phyloP scores from a whole-genome alignment of 2,797 vertebrate genomes.

The Manis crassicaudata region DNA sequence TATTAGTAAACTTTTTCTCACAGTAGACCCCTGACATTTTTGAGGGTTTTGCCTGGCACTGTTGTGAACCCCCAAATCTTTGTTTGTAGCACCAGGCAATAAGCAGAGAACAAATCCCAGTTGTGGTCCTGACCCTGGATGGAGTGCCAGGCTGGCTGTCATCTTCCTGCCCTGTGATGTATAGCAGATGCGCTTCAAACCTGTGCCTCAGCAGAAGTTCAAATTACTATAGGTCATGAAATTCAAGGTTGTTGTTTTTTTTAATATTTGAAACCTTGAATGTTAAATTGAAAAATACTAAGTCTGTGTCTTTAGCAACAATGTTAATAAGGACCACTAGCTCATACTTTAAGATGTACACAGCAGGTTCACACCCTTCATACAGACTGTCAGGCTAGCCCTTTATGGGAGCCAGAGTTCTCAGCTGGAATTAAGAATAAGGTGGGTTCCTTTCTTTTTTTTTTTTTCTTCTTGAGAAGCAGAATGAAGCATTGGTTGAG shows the following conservation, averaged over 20 bases:
- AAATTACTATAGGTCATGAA: not conserved
- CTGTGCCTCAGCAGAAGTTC: not conserved
- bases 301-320: not conserved
- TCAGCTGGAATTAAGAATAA: not conserved
- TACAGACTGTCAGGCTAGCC: not conserved
- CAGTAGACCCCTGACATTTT: not conserved
- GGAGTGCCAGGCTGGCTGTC: not conserved
- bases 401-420: not conserved
- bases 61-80: not conserved
- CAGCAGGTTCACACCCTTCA: not conserved
- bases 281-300: not conserved
- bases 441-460: not conserved
- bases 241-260: not conserved
- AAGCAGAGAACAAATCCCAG: not conserved
- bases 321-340: not conserved
- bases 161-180: not conserved
- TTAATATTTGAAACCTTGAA: conserved; percentile 27
- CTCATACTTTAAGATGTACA: not conserved
- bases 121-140: not conserved
- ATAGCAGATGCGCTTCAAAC: not conserved
- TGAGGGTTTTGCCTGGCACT: not conserved
- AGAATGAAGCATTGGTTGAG: not conserved
- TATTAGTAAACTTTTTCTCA: not conserved
- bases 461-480: not conserved
- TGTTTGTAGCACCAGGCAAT: not conserved